Evolutionary conservation across 2,888 invertebrate species (phyloP), one percentile per base, ranked within the genome.

Genomic region (Hylaea fasciaria): DNA sequence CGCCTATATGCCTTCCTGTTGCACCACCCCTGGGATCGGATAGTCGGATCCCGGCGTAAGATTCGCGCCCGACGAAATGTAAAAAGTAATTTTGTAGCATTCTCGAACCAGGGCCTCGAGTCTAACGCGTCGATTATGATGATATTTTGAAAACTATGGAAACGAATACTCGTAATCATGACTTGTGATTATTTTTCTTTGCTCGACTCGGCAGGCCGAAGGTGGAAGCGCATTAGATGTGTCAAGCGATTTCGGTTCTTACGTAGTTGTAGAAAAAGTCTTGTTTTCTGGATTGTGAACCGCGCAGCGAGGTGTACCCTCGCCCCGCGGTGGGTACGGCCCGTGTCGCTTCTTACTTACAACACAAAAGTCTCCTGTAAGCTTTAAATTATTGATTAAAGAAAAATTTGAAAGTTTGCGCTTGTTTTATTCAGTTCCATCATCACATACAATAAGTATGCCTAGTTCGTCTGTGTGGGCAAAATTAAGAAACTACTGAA

Each of bases 341-440:
- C 74, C 73, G 68, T 72, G 69, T 77, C 75, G 77, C 80, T 82
- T 62, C 40, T 62, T 60, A 80, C 77, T 78, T 70, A 78, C 79
- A 83, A 81, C 79, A 80, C 71, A 72, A 78, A 86, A 82, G 84
- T 87, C 85, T 85, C 84, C 83, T 89, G 86, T 89, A 89, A 91
- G 91, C 91, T 91, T 91, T 91, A 91, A 91, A 91, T 91, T 91
- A 91, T 89, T 90, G 87, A 91, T 84, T 91, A 91, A 91, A 91
- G 86, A 87, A 84, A 85, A 90, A 91, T 83, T 89, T 87, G 73
- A 87, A 91, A 90, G 90, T 91, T 87, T 62, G 28, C 40, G 37
- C 17, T 68, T 69, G 84, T 88, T 89, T 91, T 72, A 85, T 85
- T 88, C 69, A 41, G 1, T 32, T 22, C 22, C 22, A 22, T 22